Base-by-base conservation (phyloP, 2,888 invertebrate species). In the Perizoma affinitatum region DNA sequence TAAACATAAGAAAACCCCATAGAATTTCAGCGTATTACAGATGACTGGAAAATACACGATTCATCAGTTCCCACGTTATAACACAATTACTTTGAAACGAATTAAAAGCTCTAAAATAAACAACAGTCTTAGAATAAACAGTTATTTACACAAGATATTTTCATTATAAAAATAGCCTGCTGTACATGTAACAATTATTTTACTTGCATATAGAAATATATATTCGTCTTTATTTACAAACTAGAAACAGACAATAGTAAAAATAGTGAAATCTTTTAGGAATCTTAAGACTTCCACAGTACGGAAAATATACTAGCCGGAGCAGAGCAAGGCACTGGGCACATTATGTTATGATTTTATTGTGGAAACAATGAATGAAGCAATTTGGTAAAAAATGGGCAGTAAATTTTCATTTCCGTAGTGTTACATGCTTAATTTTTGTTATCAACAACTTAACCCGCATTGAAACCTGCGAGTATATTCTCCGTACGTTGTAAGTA, bases 71-170 rank as follows among this genome's bases (percentile, higher is more conserved):
- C 58, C 55, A 80, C 77, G 79, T 80, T 78, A 70, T 59, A 62
- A 56, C 67, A 82, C 73, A 79, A 78, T 82, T 72, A 84, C 79
- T 82, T 84, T 79, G 82, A 83, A 90, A 88, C 88, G 81, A 88
- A 88, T 90, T 89, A 92, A 88, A 92, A 83, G 83, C 88, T 91
- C 88, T 91, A 89, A 83, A 86, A 83, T 86, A 84, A 90, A 90
- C 91, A 92, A 92, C 92, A 92, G 91, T 92, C 92, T 91, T 92
- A 91, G 82, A 84, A 87, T 82, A 87, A 87, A 91, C 83, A 86
- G 84, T 87, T 92, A 90, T 92, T 90, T 91, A 91, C 90, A 90
- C 86, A 87, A 88, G 82, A 84, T 58, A 63, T 87, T 88, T 66
- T 67, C 61, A 67, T 72, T 88, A 91, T 78, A 89, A 87, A 92